A percentile compares a stretch with the other conserved stretches of the same genome.
Conservation (phyloP, 2,113 vertebrate species). For the Lamprotornis superbus region DNA sequence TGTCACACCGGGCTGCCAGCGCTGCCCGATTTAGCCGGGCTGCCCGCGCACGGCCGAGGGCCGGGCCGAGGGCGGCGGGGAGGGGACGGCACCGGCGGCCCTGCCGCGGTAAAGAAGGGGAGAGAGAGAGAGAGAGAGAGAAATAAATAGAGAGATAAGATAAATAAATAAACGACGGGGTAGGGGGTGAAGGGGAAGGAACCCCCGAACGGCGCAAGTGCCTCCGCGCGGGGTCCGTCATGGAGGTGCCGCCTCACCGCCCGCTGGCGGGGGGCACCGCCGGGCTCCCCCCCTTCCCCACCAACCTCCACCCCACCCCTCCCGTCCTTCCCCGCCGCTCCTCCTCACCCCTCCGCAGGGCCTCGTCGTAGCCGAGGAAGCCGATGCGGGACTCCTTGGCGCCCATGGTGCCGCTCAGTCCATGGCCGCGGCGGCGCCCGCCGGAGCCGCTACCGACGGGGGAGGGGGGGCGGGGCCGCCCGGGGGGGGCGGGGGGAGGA, state of each 20-base stretch:
- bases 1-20: background rate
- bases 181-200: background rate
- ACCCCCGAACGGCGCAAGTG: background rate
- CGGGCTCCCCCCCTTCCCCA: background rate
- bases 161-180: background rate
- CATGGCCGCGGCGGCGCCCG: no score
- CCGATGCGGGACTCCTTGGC: no score
- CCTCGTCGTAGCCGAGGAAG: background rate
- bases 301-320: background rate
- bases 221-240: constrained; percentile 8
- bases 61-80: background rate
- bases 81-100: background rate
- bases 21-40: background rate
- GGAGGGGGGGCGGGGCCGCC: no score
- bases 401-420: no score
- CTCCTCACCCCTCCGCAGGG: background rate
- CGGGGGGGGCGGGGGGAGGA: no score
- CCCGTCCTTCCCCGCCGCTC: background rate
- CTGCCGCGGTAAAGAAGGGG: background rate
- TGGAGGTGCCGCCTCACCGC: background rate
- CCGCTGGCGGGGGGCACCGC: background rate
- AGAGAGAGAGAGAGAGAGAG: background rate
- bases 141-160: background rate
- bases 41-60: background rate
- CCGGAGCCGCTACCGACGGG: no score